These are phyloP conservation scores for Lypha dubia DNA, from an alignment of 2,888 invertebrate species.

Conservation along the genomic window DNA sequence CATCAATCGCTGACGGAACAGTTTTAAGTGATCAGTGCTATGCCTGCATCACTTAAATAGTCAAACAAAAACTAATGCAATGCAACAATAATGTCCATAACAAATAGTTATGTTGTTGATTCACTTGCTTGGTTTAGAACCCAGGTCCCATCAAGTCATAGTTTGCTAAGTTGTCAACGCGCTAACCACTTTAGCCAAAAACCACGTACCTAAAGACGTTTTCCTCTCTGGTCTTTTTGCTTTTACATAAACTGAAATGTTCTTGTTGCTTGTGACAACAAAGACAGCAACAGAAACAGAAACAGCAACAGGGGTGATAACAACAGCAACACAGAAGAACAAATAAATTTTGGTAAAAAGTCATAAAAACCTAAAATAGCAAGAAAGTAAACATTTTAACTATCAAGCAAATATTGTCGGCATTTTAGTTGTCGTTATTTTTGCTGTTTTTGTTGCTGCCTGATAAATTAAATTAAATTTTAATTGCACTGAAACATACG, in stretches of 20 bases:
- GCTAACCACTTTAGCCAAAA: too few relatives aligned
- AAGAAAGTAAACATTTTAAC: conserved; percentile 13
- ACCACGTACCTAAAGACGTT: not conserved
- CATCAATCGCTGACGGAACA: too few relatives aligned
- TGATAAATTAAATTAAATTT: conserved; percentile 44
- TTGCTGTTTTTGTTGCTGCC: conserved; percentile 7
- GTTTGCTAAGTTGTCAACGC: too few relatives aligned
- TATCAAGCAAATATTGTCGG: not conserved
- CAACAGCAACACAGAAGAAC: not conserved
- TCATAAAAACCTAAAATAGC: conserved; percentile 11
- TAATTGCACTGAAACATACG: conserved; percentile 38
- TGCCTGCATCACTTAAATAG: too few relatives aligned
- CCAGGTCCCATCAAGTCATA: too few relatives aligned
- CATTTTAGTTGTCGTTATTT: not conserved
- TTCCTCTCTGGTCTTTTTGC: not conserved
- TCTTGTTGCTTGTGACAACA: conserved; percentile 26
- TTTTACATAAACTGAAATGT: conserved; percentile 18
- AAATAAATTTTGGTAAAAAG: not conserved
- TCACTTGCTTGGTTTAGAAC: too few relatives aligned
- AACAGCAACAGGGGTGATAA: not conserved
- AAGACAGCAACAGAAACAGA: not conserved
- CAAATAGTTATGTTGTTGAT: too few relatives aligned
- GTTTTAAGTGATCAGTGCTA: too few relatives aligned
- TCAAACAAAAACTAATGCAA: too few relatives aligned
- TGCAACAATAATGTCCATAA: too few relatives aligned